These are phyloP conservation scores for Arizona elegans DNA, from an alignment of 2,113 vertebrate genomes.

Conservation along the genomic window DNA sequence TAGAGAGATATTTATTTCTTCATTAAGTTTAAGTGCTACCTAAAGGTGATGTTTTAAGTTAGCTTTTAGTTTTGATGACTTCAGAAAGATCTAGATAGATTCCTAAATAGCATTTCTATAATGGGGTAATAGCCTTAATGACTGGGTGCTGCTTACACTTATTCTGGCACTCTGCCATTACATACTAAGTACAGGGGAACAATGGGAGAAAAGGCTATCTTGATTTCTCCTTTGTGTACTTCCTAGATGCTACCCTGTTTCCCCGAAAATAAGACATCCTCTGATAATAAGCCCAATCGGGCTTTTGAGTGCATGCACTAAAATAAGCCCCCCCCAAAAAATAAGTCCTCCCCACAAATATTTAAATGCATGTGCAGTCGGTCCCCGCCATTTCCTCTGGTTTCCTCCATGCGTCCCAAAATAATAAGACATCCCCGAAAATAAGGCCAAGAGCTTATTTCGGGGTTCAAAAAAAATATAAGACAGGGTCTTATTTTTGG, in stretches of 20 bases:
- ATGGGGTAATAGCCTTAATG: neutral
- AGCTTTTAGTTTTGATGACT: neutral
- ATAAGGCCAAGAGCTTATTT: too few species aligned
- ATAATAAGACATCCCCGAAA: too few species aligned
- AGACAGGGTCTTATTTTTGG: too few species aligned
- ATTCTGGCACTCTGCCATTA: neutral
- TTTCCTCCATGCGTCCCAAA: too few species aligned
- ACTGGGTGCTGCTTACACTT: neutral
- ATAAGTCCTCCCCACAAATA: too few species aligned
- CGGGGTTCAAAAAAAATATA: too few species aligned
- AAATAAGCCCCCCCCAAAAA: too few species aligned
- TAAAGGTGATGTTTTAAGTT: neutral
- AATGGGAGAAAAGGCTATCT: neutral
- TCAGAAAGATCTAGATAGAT: neutral
- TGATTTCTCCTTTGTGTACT: neutral
- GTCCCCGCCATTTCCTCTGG: too few species aligned
- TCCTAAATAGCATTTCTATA: neutral
- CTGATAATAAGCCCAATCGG: too few species aligned
- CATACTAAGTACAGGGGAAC: neutral
- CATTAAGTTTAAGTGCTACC: neutral
- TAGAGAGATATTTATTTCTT: neutral
- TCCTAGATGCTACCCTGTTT: neutral
- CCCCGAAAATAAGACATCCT: too few species aligned
- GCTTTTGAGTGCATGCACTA: too few species aligned
- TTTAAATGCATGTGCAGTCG: too few species aligned